Evolutionary conservation across 92 coral and sea anemone species (phyloP).

Genomic region (Micromussa lordhowensis): DNA sequence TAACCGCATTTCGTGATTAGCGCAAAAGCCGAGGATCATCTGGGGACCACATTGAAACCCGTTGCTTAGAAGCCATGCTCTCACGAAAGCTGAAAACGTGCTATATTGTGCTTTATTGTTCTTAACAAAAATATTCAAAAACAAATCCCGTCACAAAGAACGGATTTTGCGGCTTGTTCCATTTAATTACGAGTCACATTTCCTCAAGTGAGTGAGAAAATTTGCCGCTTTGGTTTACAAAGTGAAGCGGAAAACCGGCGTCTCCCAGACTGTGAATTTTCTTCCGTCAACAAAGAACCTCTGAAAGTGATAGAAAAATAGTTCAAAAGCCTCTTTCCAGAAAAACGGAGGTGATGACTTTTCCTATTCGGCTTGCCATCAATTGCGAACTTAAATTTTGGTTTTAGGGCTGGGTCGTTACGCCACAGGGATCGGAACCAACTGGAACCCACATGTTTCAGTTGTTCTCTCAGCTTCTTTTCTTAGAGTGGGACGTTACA

Average conservation of each 20-base stretch:
- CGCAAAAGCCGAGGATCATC: neutral
- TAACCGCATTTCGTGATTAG: conserved; percentile 7
- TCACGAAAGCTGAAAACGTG: too few relatives aligned
- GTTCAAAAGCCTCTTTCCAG: neutral
- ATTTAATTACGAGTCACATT: neutral
- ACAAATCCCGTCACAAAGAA: neutral
- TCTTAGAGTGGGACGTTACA: neutral
- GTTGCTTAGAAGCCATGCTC: neutral
- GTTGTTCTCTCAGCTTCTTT: neutral
- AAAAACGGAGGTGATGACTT: neutral
- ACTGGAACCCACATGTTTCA: conserved; percentile 15
- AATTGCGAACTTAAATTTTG: neutral
- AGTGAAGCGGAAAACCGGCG: neutral
- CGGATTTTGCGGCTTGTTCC: conserved; percentile 11
- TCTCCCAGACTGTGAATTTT: neutral
- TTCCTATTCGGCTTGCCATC: neutral
- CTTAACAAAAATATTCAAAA: neutral
- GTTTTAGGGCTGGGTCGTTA: conserved; percentile 7
- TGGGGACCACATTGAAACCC: conserved; percentile 12
- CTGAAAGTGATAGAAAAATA: neutral
- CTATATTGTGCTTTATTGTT: neutral
- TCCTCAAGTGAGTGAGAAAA: conserved; percentile 8
- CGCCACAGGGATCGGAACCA: conserved; percentile 31
- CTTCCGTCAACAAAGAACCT: neutral
- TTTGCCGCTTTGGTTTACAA: neutral